Evolutionary conservation across 2,797 vertebrate genomes (phyloP).

Genomic region (Simalia tracyae): DNA sequence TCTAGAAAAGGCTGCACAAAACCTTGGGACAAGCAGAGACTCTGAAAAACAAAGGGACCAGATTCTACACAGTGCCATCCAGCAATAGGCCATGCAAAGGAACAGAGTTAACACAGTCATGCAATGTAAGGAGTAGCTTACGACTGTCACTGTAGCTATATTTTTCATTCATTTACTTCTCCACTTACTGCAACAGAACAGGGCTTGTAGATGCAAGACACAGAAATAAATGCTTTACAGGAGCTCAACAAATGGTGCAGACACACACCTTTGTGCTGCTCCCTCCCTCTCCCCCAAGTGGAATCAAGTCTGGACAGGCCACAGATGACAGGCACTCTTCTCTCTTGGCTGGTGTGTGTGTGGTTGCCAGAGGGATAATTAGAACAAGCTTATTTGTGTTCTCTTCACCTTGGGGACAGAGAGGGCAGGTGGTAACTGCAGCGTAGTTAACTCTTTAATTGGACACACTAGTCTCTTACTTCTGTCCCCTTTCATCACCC

Average conservation of each 20-base stretch:
- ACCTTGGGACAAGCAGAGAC: neutral
- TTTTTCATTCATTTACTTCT: neutral
- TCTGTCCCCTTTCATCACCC: slow-evolving; percentile 30
- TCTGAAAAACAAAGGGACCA: neutral
- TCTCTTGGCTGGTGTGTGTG: slow-evolving; percentile 29
- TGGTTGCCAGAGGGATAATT: slow-evolving; percentile 57
- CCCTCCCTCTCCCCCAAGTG: neutral
- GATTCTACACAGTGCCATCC: neutral
- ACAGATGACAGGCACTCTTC: slow-evolving; percentile 5
- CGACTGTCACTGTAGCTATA: neutral
- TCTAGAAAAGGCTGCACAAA: neutral
- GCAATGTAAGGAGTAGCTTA: neutral
- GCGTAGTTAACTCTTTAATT: slow-evolving; percentile 68
- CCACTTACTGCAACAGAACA: neutral
- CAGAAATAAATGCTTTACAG: neutral
- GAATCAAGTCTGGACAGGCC: slow-evolving; percentile 1
- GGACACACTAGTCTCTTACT: slow-evolving; percentile 60
- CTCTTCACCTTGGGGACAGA: slow-evolving; percentile 50
- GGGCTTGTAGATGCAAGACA: neutral
- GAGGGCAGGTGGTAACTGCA: slow-evolving; percentile 47
- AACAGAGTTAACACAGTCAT: neutral
- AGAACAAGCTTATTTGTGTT: slow-evolving; percentile 68
- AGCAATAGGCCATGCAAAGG: neutral
- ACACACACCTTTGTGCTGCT: neutral
- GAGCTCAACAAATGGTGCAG: neutral